Percentiles rank a stretch among this genome's conserved stretches.
phyloP scores from a whole-genome alignment of 2,113 vertebrate genomes.

The Tragelaphus buxtoni region DNA sequence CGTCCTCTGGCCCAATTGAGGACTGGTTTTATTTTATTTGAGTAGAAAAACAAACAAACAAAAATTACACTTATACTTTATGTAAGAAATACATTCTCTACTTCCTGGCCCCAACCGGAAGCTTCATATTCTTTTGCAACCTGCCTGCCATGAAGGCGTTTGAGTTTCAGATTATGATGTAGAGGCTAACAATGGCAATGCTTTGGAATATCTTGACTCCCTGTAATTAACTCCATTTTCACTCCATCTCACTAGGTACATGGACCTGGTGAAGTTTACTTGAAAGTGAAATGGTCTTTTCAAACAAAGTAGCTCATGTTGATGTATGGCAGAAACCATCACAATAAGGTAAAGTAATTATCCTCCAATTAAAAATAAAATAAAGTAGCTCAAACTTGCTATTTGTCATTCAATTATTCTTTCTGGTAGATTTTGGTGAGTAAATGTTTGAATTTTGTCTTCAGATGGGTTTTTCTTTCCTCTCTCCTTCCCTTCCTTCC shows the following conservation, averaged over 20 bases:
- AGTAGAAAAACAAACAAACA: background rate
- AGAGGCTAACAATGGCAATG: background rate
- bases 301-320: background rate
- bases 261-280: background rate
- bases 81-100: background rate
- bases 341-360: background rate
- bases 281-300: background rate
- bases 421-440: background rate
- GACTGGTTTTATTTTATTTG: background rate
- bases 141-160: background rate
- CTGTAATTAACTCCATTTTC: background rate
- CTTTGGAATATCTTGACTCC: background rate
- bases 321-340: background rate
- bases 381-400: background rate
- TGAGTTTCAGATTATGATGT: background rate
- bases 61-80: background rate
- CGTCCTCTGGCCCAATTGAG: background rate
- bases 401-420: background rate
- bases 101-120: background rate
- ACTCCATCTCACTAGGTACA: background rate
- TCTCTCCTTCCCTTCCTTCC: rapidly evolving
- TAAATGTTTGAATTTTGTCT: background rate
- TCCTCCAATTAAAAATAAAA: background rate
- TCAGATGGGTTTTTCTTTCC: background rate
- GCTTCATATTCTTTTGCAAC: background rate